Evolutionary conservation across 2,113 vertebrate genomes (phyloP).

Genomic region (Saguinus midas): DNA sequence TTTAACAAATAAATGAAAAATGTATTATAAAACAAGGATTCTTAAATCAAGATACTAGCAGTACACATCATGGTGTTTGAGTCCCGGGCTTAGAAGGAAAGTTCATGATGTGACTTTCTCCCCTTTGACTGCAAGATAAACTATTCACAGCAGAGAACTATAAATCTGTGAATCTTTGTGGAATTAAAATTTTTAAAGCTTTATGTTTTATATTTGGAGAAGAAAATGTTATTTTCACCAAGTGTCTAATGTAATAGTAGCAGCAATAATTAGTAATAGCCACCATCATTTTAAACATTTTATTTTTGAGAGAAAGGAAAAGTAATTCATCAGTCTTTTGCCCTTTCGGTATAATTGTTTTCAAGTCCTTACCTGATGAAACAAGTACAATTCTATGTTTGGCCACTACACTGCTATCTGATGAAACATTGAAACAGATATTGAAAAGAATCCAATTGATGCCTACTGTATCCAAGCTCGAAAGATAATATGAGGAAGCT

Average conservation of each 20-base stretch:
- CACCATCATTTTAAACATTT: not conserved
- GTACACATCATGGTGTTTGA: not conserved
- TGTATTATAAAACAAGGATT: not conserved
- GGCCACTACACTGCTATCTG: not conserved
- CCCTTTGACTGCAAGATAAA: not conserved
- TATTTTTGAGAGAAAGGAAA: slow-evolving; percentile 23
- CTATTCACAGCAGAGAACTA: not conserved
- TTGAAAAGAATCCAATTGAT: not conserved
- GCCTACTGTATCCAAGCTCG: not conserved
- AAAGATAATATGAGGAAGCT: not conserved
- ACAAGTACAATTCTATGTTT: not conserved
- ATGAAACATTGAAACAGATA: not conserved
- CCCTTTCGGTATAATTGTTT: not conserved
- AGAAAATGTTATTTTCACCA: not conserved
- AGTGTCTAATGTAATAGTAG: not conserved
- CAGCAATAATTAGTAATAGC: not conserved
- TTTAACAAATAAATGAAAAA: slow-evolving; percentile 5
- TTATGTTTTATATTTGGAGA: not conserved
- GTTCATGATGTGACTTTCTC: not conserved
- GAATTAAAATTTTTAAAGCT: not conserved
- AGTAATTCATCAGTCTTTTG: not conserved
- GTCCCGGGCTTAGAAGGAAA: not conserved
- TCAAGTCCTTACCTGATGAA: not conserved
- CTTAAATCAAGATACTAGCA: not conserved
- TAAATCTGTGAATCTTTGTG: not conserved